Base-by-base conservation (phyloP, 53 echinoderm and acorn worm genomes). In the Paracentrotus lividus region DNA sequence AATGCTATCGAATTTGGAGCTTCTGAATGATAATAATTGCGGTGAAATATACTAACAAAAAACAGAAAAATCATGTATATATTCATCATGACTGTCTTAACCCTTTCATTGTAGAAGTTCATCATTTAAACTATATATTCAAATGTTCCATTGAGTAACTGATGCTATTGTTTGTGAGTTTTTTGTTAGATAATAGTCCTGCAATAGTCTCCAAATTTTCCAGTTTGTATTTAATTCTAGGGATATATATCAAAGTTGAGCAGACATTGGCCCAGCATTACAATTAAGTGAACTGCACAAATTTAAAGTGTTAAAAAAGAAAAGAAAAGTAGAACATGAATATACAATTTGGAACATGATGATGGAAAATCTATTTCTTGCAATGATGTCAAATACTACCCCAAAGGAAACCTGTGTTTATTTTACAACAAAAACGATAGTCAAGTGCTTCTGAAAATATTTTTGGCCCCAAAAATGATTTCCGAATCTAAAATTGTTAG, bases 11-110 rank as follows among this genome's bases (percentile, higher is more conserved):
- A 34, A 66, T 66, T 12, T 34, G 5, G 5, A 69, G 13, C 47
- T 45, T 81, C 42, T 76, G 81, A 13, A 81, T 9, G 47, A 47
- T 23, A 2, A 33, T 65, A n/a, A n/a, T 64, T 90, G 90, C 45
- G 31, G 55, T 86, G 86, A 56, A 34, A 34, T 33, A 20, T 86
- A 86, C 86, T 86, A 86, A 86, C 86, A 14, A 55, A 47, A n/a
- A n/a, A n/a, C n/a, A n/a, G 4, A 20, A 44, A 49, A 57, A 57
- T 20, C 14, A 81, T 81, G n/a, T n/a, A n/a, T 20, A 81, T 81
- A 81, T 81, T 45, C 47, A 81, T 81, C 47, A 81, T 81, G 57
- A 57, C 21, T 14, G 2, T 45, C 26, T 5, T 81, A 81, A 81
- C 81, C 31, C 33, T 49, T 10, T 47, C 81, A 81, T 8, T 27